Percentiles rank a stretch among this genome's conserved stretches.
phyloP scores from a whole-genome alignment of 2,888 invertebrate genomes.

The Euzophera pinguis region DNA sequence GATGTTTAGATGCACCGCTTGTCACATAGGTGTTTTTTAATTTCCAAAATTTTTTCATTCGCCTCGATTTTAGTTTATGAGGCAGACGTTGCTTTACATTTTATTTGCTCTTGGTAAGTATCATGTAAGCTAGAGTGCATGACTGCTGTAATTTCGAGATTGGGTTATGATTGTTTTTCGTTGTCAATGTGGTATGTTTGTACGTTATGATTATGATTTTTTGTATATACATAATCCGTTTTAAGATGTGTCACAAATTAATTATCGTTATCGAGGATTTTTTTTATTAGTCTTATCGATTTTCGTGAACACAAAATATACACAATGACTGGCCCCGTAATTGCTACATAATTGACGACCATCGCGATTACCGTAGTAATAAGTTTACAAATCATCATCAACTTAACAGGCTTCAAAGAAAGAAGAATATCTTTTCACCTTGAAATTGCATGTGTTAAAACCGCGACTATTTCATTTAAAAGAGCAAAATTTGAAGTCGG shows the following conservation, averaged over 20 bases:
- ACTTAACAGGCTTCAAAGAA: not conserved
- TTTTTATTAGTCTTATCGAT: not conserved
- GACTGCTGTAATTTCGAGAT: slow-evolving; percentile 41
- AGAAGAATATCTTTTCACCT: not conserved
- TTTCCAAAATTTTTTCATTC: slow-evolving; percentile 30
- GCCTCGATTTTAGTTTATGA: slow-evolving; percentile 10
- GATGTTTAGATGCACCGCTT: slow-evolving; percentile 80
- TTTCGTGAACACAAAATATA: not conserved
- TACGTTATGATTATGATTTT: slow-evolving; percentile 16
- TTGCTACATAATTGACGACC: not conserved
- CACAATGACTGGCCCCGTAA: not conserved
- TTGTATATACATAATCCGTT: not conserved
- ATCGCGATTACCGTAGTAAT: not conserved
- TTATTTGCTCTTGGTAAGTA: slow-evolving; percentile 52
- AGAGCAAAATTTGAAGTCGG: not conserved
- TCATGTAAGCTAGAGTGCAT: slow-evolving; percentile 58
- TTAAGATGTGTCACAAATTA: not conserved
- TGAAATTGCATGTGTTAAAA: no score
- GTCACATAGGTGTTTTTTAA: slow-evolving; percentile 67
- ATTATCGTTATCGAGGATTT: not conserved
- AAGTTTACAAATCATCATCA: not conserved
- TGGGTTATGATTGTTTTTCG: slow-evolving; percentile 30
- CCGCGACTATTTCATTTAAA: no score
- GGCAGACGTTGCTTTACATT: slow-evolving; percentile 22
- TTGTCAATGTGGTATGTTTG: slow-evolving; percentile 30